Evolutionary conservation across 2,797 vertebrate species (phyloP).

Genomic region (Yasuhikotakia modesta): DNA sequence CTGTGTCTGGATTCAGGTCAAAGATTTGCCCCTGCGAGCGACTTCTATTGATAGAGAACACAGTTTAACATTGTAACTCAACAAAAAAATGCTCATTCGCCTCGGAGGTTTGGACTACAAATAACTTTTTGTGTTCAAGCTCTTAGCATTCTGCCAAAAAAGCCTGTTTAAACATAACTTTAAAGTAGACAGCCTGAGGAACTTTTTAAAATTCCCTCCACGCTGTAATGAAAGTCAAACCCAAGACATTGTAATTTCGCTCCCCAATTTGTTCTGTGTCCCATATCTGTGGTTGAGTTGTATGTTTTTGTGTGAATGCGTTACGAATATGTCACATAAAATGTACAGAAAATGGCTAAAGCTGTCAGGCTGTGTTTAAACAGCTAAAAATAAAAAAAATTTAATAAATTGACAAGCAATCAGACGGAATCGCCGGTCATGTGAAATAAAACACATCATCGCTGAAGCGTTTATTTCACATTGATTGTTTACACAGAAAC

Average conservation of each 20-base stretch:
- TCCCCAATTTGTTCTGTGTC: slow-evolving; percentile 21
- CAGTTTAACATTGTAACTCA: not conserved
- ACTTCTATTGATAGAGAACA: slow-evolving; percentile 13
- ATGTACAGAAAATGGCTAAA: slow-evolving; percentile 41
- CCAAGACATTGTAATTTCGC: slow-evolving; percentile 24
- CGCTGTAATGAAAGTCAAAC: not conserved
- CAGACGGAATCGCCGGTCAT: slow-evolving; percentile 59
- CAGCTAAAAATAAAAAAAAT: slow-evolving; percentile 40
- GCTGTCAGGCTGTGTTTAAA: slow-evolving; percentile 30
- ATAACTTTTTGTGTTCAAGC: slow-evolving; percentile 15
- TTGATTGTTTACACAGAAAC: slow-evolving; percentile 55
- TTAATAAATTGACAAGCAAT: slow-evolving; percentile 55
- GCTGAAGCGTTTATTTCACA: slow-evolving; percentile 38
- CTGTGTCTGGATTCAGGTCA: slow-evolving; percentile 27
- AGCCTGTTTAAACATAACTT: no score
- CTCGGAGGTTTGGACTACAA: not conserved
- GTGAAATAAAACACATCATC: slow-evolving; percentile 59
- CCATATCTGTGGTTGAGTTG: not conserved
- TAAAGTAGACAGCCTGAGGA: not conserved
- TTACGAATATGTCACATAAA: slow-evolving; percentile 42
- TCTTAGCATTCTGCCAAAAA: not conserved
- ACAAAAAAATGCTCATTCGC: not conserved
- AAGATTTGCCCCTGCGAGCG: not conserved
- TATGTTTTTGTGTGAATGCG: slow-evolving; percentile 22
- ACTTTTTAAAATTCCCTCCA: not conserved